phyloP scores from a whole-genome alignment of 2,797 vertebrate species.

The Siniperca obscura region DNA sequence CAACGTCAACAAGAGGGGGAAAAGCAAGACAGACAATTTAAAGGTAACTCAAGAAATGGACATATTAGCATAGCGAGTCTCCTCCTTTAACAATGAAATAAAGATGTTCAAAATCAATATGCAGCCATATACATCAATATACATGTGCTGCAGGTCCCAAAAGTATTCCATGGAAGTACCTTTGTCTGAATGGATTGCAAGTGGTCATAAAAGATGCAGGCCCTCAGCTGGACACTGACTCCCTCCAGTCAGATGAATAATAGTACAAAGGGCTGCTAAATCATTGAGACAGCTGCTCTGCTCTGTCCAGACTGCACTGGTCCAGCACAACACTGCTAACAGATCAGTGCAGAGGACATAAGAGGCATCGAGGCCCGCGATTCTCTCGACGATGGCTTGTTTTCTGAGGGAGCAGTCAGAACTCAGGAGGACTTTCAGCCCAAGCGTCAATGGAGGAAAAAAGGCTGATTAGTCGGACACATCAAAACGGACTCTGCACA shows the following conservation, averaged over 20 bases:
- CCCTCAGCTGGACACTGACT: conserved; percentile 80
- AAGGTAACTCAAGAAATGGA: conserved; percentile 37
- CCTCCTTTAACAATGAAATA: conserved; percentile 65
- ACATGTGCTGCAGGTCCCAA: conserved; percentile 69
- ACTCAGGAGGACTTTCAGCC: conserved; percentile 57
- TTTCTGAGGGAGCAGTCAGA: conserved; percentile 53
- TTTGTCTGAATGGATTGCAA: conserved; percentile 83
- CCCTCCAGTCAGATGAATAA: conserved; percentile 84
- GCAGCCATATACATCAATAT: conserved; percentile 72
- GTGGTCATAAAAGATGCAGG: conserved; percentile 85
- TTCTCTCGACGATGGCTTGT: conserved; percentile 50
- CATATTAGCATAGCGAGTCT: conserved; percentile 17
- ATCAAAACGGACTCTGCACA: conserved; percentile 43
- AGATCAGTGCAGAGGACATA: conserved; percentile 76
- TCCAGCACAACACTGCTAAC: conserved; percentile 69
- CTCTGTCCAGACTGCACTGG: conserved; percentile 70
- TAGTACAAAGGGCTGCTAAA: conserved; percentile 86
- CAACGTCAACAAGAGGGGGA: conserved; percentile 48
- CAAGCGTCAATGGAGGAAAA: conserved; percentile 37
- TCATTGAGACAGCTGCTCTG: conserved; percentile 81
- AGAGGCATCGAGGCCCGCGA: conserved; percentile 51
- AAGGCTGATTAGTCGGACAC: conserved; percentile 41
- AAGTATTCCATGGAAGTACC: conserved; percentile 78
- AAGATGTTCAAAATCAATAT: conserved; percentile 76
- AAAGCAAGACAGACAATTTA: conserved; percentile 27